phyloP scores from a whole-genome alignment of 2,797 vertebrate species.

The Gastrophryne carolinensis region DNA sequence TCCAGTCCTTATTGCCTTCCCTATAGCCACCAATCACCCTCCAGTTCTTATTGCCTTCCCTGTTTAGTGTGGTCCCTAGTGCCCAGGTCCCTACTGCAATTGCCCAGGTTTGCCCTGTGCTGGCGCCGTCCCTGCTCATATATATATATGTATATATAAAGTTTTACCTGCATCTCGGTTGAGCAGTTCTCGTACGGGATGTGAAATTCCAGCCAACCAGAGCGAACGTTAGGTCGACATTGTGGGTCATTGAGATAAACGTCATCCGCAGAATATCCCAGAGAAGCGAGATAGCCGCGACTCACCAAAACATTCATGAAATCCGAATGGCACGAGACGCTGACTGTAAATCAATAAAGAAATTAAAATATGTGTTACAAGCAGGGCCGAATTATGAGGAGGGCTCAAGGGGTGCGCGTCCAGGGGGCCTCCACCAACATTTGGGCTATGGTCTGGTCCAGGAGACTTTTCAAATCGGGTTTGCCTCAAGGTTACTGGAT shows the following conservation, averaged over 20 bases:
- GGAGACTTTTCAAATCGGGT: too few species aligned
- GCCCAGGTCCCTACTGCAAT: too few species aligned
- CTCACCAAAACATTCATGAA: slow-evolving; percentile 40
- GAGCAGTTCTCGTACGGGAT: slow-evolving; percentile 45
- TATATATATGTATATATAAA: too few species aligned
- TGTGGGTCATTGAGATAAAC: slow-evolving; percentile 18
- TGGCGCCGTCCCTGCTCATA: too few species aligned
- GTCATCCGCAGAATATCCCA: slow-evolving; percentile 26
- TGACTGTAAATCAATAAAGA: slow-evolving; percentile 20
- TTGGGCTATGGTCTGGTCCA: neutral
- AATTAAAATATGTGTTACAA: neutral
- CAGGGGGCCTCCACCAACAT: neutral
- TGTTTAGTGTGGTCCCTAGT: too few species aligned
- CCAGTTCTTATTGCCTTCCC: too few species aligned
- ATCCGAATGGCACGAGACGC: slow-evolving; percentile 40
- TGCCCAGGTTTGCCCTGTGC: too few species aligned
- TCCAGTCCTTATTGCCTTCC: too few species aligned
- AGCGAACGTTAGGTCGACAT: slow-evolving; percentile 24
- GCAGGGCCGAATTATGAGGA: neutral
- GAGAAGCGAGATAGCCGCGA: slow-evolving; percentile 13
- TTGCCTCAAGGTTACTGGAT: neutral
- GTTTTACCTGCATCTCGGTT: slow-evolving; percentile 40
- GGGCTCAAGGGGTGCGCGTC: neutral
- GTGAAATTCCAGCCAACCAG: slow-evolving; percentile 7
- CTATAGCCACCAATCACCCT: too few species aligned